Percentiles rank a stretch among this genome's conserved stretches.
Conservation (phyloP, 2,888 invertebrate species). For the Lysandra coridon region DNA sequence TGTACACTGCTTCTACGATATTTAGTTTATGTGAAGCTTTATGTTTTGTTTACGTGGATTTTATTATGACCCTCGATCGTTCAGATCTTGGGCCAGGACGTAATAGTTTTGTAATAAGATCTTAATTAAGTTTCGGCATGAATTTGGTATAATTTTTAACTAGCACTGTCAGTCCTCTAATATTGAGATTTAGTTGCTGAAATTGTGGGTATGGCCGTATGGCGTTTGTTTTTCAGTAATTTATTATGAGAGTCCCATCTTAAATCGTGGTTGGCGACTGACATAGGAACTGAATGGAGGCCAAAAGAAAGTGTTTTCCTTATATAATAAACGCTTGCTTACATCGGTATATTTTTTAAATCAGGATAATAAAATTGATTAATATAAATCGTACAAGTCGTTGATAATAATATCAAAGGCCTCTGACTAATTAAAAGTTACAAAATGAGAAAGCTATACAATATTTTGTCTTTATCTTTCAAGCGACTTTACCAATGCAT, state of each 20-base stretch:
- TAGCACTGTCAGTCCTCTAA: not conserved
- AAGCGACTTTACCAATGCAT: not conserved
- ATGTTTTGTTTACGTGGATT: conserved; percentile 12
- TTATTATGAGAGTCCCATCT: not conserved
- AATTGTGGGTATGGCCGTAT: not conserved
- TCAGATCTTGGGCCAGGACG: not conserved
- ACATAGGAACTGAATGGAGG: not conserved
- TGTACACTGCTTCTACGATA: not conserved
- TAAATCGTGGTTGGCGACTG: not conserved
- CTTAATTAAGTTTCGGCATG: not conserved
- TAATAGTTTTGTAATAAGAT: conserved; percentile 1
- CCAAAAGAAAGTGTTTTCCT: not conserved
- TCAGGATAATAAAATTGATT: conserved; percentile 28
- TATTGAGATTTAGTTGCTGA: not conserved
- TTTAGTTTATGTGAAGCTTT: not conserved
- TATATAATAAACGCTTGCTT: conserved; percentile 3
- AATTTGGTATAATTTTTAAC: not conserved
- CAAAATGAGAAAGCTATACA: not conserved
- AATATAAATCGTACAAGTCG: not conserved
- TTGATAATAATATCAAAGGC: too few species aligned
- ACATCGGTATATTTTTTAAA: not conserved
- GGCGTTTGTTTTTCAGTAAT: not conserved
- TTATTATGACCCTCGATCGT: not conserved
- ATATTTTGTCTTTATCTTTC: conserved; percentile 20
- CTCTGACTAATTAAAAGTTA: too few species aligned